Conservation (phyloP, 2,113 vertebrate genomes). For the Megaceryle maxima region DNA sequence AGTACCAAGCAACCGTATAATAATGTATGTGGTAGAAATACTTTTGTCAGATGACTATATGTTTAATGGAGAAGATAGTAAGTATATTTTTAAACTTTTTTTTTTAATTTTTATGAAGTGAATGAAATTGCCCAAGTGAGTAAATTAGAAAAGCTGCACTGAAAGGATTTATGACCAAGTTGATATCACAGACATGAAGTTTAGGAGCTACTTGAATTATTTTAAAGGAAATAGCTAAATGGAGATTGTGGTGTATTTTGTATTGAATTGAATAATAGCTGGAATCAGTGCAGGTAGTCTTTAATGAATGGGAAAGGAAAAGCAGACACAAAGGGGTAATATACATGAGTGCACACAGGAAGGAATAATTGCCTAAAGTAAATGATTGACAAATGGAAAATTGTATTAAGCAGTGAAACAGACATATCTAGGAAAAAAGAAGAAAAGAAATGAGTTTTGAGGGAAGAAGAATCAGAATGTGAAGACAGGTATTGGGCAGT, state of each 20-base stretch:
- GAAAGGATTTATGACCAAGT: background rate
- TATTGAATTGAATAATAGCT: background rate
- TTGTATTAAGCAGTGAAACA: background rate
- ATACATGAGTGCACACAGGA: background rate
- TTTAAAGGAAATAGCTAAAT: background rate
- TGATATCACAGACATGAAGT: background rate
- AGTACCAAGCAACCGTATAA: background rate
- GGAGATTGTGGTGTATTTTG: rapidly evolving
- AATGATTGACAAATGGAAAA: background rate
- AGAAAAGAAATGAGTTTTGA: background rate
- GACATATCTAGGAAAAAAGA: background rate
- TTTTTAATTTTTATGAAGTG: background rate
- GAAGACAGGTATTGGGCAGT: background rate
- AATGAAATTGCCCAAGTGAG: background rate
- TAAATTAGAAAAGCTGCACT: background rate
- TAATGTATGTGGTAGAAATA: background rate
- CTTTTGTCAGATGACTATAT: background rate
- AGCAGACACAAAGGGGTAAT: background rate
- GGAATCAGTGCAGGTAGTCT: background rate
- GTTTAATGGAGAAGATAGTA: background rate
- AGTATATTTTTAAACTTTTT: background rate
- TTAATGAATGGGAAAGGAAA: background rate
- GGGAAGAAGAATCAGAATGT: background rate
- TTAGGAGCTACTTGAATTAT: background rate
- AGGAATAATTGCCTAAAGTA: background rate